phyloP scores from a whole-genome alignment of 2,797 vertebrate genomes.

The Gobionotothen gibberifrons region DNA sequence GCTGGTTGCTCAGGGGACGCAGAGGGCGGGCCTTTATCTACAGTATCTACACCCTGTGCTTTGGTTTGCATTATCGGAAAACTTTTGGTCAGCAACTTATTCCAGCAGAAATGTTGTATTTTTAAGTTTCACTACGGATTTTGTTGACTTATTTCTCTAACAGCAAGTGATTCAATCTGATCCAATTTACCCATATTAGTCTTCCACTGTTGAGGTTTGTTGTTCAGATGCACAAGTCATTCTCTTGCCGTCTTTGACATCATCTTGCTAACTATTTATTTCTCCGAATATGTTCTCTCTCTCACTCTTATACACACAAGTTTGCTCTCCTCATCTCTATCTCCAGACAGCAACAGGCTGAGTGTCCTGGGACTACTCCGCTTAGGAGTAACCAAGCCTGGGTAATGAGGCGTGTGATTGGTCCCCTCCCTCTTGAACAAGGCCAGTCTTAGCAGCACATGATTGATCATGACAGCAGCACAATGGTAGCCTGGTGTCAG shows the following conservation, averaged over 20 bases:
- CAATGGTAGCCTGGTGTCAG: slow-evolving; percentile 83
- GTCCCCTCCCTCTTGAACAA: slow-evolving; percentile 85
- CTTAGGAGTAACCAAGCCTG: slow-evolving; percentile 86
- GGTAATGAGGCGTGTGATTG: slow-evolving; percentile 89
- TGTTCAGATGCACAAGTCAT: slow-evolving; percentile 4
- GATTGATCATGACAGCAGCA: slow-evolving; percentile 87
- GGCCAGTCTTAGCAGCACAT: slow-evolving; percentile 80
- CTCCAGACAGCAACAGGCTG: slow-evolving; percentile 82
- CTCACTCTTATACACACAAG: slow-evolving; percentile 15
- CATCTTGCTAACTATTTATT: not conserved
- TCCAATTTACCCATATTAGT: too few species aligned
- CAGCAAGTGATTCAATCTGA: not conserved
- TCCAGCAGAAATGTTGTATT: not conserved
- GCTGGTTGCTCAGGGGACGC: slow-evolving; percentile 26
- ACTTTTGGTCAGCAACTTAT: not conserved
- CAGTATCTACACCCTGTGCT: slow-evolving; percentile 13
- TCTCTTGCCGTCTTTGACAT: not conserved
- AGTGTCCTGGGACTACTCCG: slow-evolving; percentile 76
- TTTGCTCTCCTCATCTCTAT: slow-evolving; percentile 36
- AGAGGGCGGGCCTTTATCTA: slow-evolving; percentile 25
- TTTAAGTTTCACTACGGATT: not conserved
- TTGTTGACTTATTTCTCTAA: not conserved
- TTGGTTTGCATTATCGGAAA: not conserved
- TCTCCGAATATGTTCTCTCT: not conserved
- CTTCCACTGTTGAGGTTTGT: not conserved